Evolutionary conservation across 2,797 vertebrate species (phyloP).

Genomic region (Coregonus ussuriensis): DNA sequence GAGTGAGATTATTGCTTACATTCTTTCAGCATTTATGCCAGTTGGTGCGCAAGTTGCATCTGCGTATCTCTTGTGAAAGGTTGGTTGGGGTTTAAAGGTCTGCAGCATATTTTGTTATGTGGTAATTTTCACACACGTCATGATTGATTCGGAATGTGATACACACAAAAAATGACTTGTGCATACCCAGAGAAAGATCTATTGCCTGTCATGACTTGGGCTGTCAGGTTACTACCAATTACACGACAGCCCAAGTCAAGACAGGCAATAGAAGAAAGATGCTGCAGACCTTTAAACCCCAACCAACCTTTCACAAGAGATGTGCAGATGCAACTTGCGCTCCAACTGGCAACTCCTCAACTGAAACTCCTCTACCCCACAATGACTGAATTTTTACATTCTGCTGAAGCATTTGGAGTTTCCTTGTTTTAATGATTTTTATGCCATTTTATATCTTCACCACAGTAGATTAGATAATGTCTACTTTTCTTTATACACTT

Average conservation of each 20-base stretch:
- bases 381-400: slow-evolving; percentile 19
- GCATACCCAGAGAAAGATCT: slow-evolving; percentile 5
- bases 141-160: slow-evolving; percentile 26
- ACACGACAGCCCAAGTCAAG: slow-evolving; percentile 39
- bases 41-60: slow-evolving; percentile 63
- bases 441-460: slow-evolving; percentile 33
- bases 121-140: slow-evolving; percentile 42
- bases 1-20: slow-evolving; percentile 76
- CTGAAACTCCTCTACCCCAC: too few relatives aligned
- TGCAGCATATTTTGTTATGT: slow-evolving; percentile 45
- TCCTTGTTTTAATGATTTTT: slow-evolving; percentile 45
- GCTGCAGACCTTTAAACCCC: too few relatives aligned
- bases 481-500: slow-evolving; percentile 29
- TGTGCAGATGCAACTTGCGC: too few relatives aligned
- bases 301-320: too few relatives aligned
- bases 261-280: too few relatives aligned
- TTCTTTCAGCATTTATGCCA: slow-evolving; percentile 72
- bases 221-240: slow-evolving; percentile 38
- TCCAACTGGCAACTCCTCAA: too few relatives aligned
- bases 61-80: slow-evolving; percentile 55
- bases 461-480: slow-evolving; percentile 55
- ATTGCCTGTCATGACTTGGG: slow-evolving; percentile 24
- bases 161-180: not conserved
- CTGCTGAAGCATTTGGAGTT: slow-evolving; percentile 23
- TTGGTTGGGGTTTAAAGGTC: slow-evolving; percentile 48